Conservation (phyloP, 2,113 vertebrate genomes). For the Trichechus manatus region DNA sequence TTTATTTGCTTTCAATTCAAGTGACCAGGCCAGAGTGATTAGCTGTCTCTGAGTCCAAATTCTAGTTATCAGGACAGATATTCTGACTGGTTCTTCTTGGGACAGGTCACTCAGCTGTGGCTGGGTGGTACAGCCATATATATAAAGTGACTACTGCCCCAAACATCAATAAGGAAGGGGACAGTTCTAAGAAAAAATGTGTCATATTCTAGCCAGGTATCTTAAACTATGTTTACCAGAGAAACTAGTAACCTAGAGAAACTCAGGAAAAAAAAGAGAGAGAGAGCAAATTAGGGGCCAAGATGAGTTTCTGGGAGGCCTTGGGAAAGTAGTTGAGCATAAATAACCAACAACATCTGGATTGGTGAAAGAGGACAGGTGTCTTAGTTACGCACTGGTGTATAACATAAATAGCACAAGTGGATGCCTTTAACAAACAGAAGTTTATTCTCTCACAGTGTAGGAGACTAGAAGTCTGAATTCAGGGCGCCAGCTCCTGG, state of each 20-base stretch:
- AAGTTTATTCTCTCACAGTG: too few species aligned
- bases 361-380: too few species aligned
- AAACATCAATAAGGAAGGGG: not conserved
- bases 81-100: not conserved
- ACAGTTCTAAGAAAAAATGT: not conserved
- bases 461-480: too few species aligned
- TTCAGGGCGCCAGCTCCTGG: too few species aligned
- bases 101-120: not conserved
- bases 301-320: not conserved
- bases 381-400: too few species aligned
- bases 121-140: not conserved
- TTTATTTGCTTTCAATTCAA: not conserved
- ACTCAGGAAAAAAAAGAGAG: not conserved
- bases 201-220: not conserved
- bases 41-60: not conserved
- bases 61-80: not conserved
- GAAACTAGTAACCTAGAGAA: not conserved
- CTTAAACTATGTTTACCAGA: not conserved
- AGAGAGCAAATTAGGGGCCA: not conserved
- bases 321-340: not conserved
- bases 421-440: too few species aligned
- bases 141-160: not conserved
- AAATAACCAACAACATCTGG: not conserved
- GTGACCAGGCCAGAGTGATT: not conserved
- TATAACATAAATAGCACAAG: too few species aligned